Conservation (phyloP, 64 coral and sea anemone species). For the Orbicella faveolata region DNA sequence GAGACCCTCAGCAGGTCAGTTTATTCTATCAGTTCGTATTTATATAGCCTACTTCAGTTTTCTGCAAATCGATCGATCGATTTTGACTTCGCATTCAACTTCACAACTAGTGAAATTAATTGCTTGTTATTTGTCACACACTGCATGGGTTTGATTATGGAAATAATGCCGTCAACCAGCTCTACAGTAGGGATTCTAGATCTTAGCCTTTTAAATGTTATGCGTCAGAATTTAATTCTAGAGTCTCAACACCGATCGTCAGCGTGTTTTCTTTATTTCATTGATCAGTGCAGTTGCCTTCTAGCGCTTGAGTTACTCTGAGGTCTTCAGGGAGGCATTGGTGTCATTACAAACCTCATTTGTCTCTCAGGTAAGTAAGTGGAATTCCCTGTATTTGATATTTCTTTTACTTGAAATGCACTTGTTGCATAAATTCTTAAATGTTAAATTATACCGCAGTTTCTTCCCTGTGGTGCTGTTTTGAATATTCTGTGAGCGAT, state of each 20-base stretch:
- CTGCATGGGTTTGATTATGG: too few relatives aligned
- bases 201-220: background rate
- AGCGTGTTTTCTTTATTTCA: background rate
- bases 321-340: background rate
- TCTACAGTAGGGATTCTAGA: background rate
- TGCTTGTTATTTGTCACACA: too few relatives aligned
- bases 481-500: background rate
- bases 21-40: background rate
- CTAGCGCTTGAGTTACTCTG: background rate
- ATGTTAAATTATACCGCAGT: background rate
- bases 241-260: background rate
- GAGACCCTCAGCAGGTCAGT: background rate
- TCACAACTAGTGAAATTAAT: background rate
- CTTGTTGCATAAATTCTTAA: background rate
- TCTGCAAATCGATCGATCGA: constrained; percentile 1
- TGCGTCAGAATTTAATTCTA: background rate
- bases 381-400: background rate
- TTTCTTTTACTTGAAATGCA: background rate
- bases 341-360: background rate
- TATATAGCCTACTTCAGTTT: background rate
- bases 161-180: too few relatives aligned
- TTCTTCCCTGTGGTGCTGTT: background rate
- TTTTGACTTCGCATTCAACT: background rate
- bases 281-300: background rate
- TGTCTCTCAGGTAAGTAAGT: background rate